A percentile compares a stretch with the other conserved stretches of the same genome.
Evolutionary conservation across 2,888 invertebrate species (phyloP).

Genomic region (Acanthoscelides obtectus): DNA sequence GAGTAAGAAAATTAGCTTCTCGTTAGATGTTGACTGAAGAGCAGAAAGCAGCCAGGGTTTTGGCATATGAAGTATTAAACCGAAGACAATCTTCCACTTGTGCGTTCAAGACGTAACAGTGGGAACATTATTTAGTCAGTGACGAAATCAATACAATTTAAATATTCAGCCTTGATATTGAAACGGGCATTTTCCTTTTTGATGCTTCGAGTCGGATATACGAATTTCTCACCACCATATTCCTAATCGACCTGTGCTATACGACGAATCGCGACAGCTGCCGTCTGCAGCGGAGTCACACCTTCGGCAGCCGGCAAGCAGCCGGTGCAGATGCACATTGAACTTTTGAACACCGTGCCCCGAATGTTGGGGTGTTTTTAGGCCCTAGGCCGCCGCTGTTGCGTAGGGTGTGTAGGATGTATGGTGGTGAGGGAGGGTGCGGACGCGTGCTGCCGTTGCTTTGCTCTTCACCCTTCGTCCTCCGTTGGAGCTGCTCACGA

Average conservation of each 20-base stretch:
- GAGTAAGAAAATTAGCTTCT: too few relatives aligned
- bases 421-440: neutral
- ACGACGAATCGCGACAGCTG: neutral
- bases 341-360: neutral
- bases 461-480: too few relatives aligned
- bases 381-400: neutral
- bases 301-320: neutral
- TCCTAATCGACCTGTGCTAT: neutral
- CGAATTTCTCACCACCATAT: neutral
- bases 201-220: slow-evolving; percentile 10
- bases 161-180: too few relatives aligned
- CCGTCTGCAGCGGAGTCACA: neutral
- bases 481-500: too few relatives aligned
- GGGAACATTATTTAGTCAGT: too few relatives aligned
- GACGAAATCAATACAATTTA: too few relatives aligned
- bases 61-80: too few relatives aligned
- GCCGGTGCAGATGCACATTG: neutral
- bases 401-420: neutral
- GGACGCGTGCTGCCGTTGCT: neutral
- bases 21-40: too few relatives aligned
- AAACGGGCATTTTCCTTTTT: too few relatives aligned
- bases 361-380: neutral
- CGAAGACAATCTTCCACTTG: too few relatives aligned
- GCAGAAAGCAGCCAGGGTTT: too few relatives aligned
- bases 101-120: too few relatives aligned